Evolutionary conservation across 2,113 vertebrate species (phyloP), one percentile per base, ranked within the genome.

Genomic region (Cyphomyrus plagiostoma): DNA sequence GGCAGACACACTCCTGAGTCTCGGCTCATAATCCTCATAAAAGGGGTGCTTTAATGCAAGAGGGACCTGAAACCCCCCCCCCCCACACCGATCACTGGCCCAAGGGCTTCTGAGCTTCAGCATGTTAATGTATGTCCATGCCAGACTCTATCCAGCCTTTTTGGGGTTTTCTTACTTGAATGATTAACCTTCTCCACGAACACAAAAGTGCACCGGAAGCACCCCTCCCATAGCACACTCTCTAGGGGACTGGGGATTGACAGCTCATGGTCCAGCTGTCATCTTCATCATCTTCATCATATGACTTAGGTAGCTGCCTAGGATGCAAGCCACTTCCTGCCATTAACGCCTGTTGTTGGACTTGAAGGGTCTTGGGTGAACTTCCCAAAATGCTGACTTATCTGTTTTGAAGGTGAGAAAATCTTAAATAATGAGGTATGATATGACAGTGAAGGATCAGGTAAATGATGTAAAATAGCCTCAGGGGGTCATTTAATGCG

Each of bases 201-300:
- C 62, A 50, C 35, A 42, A 88, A 87, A 87, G 11, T 21, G 42
- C 35, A 35, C 35, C 49, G 74, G 15, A 89, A 80, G 21, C 35
- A 21, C 13, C 87, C 91, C 90, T 90, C 91, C 87, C 84, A 50
- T 7, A 30, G 39, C 87, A 80, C 13, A 26, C 4, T 83, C n/a
- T 66, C 91, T 48, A 19, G 82, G 86, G 89, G 30, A 90, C 86
- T 35, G 49, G 70, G 21, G 23, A 80, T 89, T 90, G 50, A 89
- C 39, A 30, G 48, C 52, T 87, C 23, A 13, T 84, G 42, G 42
- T 80, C 91, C 89, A 90, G 84, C 89, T 86, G 77, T 52, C 88
- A 23, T 82, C 15, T 52, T 52, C 56, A 58, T 58, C 56, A 58
- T 58, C 50, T 1, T 19, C 53, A 88, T 90, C 48, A 90, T 89